phyloP scores from a whole-genome alignment of 2,888 invertebrate species.

The Microplitis manilae region DNA sequence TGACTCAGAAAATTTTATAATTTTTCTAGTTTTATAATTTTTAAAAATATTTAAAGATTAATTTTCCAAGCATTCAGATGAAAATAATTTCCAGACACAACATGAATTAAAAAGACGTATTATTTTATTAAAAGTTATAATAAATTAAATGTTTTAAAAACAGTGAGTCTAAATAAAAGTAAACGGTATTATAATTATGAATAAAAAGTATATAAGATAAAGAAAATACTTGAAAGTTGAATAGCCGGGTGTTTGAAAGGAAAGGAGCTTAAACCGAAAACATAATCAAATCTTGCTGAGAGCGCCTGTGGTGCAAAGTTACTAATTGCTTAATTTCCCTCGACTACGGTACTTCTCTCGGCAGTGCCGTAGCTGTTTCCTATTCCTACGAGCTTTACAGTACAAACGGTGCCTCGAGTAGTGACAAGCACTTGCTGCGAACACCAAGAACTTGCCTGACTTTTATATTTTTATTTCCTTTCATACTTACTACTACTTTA shows the following conservation, averaged over 20 bases:
- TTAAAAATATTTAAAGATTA: no score
- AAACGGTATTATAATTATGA: conserved; percentile 50
- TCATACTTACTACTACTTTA: neutral
- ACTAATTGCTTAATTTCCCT: conserved; percentile 71
- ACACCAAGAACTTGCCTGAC: conserved; percentile 43
- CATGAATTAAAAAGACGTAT: no score
- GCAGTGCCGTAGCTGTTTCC: conserved; percentile 22
- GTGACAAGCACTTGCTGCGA: conserved; percentile 44
- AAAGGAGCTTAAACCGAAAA: conserved; percentile 68
- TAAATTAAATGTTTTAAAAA: no score
- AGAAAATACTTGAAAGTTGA: conserved; percentile 29
- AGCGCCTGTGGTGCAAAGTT: conserved; percentile 69
- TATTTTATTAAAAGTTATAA: no score
- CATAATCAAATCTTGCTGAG: conserved; percentile 71
- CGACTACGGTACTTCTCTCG: conserved; percentile 48
- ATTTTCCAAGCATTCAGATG: no score
- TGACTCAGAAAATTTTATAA: neutral
- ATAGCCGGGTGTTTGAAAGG: conserved; percentile 16
- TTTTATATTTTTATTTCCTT: conserved; percentile 26
- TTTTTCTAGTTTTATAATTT: neutral
- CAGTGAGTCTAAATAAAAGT: conserved; percentile 36
- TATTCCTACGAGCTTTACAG: conserved; percentile 18
- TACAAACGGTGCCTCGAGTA: conserved; percentile 36
- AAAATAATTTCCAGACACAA: no score
- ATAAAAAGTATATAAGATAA: conserved; percentile 37